phyloP scores from a whole-genome alignment of 1,140 invertebrate genomes.

The Bombus breviceps region DNA sequence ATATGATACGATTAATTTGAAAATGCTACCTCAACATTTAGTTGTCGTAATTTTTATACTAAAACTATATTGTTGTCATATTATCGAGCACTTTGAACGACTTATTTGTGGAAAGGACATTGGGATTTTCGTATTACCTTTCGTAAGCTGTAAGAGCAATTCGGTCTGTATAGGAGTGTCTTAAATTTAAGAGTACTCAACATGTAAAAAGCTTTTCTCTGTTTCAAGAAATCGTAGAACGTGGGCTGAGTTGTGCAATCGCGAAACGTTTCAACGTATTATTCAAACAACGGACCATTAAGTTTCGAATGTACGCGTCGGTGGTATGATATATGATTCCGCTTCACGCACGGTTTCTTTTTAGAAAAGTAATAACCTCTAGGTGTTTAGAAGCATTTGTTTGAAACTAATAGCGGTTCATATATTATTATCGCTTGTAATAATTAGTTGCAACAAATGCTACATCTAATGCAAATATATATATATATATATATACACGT shows the following conservation, averaged over 20 bases:
- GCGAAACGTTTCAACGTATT: slow-evolving; percentile 6
- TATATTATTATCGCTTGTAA: not conserved
- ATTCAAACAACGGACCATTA: slow-evolving; percentile 16
- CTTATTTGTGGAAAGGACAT: not conserved
- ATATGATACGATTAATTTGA: not conserved
- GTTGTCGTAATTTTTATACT: not conserved
- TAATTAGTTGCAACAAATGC: not conserved
- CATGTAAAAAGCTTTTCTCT: slow-evolving; percentile 13
- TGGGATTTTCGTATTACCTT: not conserved
- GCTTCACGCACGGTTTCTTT: not conserved
- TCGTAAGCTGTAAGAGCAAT: not conserved
- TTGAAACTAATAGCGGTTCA: not conserved
- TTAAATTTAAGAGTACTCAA: slow-evolving; percentile 4
- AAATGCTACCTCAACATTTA: not conserved
- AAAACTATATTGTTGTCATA: not conserved
- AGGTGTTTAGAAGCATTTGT: not conserved
- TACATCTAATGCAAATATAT: not conserved
- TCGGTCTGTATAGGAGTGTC: not conserved
- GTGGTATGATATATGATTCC: not conserved
- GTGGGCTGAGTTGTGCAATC: not conserved
- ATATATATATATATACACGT: too few relatives aligned
- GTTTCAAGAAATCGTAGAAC: slow-evolving; percentile 9
- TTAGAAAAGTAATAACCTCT: not conserved
- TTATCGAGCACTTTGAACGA: not conserved
- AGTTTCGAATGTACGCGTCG: not conserved